Conservation (phyloP, 64 coral and sea anemone genomes). For the Montipora capricornis region DNA sequence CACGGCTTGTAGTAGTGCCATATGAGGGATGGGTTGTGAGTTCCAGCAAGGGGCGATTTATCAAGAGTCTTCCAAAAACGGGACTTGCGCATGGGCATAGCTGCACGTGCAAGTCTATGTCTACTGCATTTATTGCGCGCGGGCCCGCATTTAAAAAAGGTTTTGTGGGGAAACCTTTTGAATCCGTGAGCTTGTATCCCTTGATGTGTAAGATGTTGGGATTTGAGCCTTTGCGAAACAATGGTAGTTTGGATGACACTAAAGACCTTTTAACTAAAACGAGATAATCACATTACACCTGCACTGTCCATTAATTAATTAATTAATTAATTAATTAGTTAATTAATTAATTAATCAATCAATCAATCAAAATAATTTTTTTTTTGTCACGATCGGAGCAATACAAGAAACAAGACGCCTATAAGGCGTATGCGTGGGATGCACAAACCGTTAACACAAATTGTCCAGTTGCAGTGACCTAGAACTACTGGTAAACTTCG, state of each 20-base stretch:
- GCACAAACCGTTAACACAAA: too few species aligned
- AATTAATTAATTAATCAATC: too few species aligned
- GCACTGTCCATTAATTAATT: too few species aligned
- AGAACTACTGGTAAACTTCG: too few species aligned
- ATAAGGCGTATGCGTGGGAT: too few species aligned
- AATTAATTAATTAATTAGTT: too few species aligned
- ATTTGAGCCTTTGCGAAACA: slow-evolving; percentile 69
- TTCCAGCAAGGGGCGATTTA: background rate
- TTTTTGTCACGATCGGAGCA: too few species aligned
- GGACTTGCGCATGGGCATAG: slow-evolving; percentile 72
- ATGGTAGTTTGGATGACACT: slow-evolving; percentile 52
- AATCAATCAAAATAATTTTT: too few species aligned
- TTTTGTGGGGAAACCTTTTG: slow-evolving; percentile 62
- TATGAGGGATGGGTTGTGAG: slow-evolving; percentile 77
- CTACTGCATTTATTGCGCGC: slow-evolving; percentile 75
- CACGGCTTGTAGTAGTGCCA: slow-evolving; percentile 63
- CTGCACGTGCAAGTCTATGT: slow-evolving; percentile 59
- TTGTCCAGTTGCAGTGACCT: too few species aligned
- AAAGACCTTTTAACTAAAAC: background rate
- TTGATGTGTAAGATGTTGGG: slow-evolving; percentile 84
- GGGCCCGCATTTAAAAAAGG: slow-evolving; percentile 80
- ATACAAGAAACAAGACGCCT: too few species aligned
- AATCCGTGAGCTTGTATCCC: slow-evolving; percentile 74
- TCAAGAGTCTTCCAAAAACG: background rate
- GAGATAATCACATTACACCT: too few species aligned